Evolutionary conservation across 2,113 vertebrate species (phyloP), one percentile per base, ranked within the genome.

Genomic region (Fregetta grallaria): DNA sequence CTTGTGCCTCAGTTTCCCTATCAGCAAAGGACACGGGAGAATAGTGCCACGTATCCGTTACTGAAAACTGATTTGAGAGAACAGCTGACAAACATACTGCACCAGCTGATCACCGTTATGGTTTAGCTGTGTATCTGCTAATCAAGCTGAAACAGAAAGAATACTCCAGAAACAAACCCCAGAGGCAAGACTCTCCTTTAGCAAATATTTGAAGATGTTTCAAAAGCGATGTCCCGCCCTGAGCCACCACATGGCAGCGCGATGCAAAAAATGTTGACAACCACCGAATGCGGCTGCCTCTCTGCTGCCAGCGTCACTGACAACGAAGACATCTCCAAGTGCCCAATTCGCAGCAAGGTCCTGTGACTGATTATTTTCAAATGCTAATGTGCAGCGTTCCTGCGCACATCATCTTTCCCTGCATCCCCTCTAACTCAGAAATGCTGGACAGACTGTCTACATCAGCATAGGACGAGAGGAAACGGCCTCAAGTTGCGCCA

Each of bases 161-260:
- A 71, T 58, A 70, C 29, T 77, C 70, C 55, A 94, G 76, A 90
- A 68, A 88, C 77, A 74, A 42, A 70, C 27, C 50, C 71, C 59
- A 55, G 79, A 50, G 59, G 32, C 61, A 52, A 93, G 74, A 84
- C 44, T 63, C 87, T 87, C 95, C 86, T 76, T 49, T n/a, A 8
- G 47, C 63, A 66, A 97, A 83, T 94, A 96, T 91, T 67, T 94
- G 87, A 82, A 86, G 92, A 81, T 81, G 86, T 95, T 97, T 96
- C 96, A 93, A 68, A 63, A 78, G 87, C 82, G 45, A 67, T 32
- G 78, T 58, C 80, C 66, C 74, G 52, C 70, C 90, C 74, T 42
- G 77, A 82, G 82, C 88, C 40, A 40, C 83, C 74, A 47, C 72
- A 38, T 9, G 86, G 93, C 95, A 90, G 93, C 36, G 79, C 93